Evolutionary conservation across 2,113 vertebrate genomes (phyloP).

Genomic region (Scomber scombrus): DNA sequence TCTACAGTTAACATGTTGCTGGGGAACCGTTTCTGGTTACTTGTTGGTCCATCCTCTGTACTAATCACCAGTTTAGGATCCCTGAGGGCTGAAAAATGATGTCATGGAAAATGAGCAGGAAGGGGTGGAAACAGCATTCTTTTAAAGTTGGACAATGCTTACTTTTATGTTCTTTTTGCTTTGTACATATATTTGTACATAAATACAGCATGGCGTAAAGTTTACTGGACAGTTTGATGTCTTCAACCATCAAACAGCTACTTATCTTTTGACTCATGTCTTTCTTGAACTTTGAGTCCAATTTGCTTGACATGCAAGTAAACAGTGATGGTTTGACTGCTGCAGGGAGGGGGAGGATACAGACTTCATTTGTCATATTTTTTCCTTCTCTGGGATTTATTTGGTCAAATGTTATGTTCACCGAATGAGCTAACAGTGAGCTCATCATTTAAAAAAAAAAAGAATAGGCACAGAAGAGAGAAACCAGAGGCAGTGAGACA

Average conservation of each 20-base stretch:
- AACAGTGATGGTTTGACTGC: neutral
- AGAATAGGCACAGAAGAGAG: conserved; percentile 34
- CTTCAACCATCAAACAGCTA: neutral
- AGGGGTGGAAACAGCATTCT: conserved; percentile 29
- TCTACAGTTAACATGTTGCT: neutral
- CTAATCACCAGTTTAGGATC: neutral
- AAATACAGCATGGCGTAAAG: neutral
- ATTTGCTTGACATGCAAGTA: neutral
- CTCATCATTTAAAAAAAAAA: conserved; percentile 43
- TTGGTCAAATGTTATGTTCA: neutral
- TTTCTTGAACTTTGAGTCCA: conserved; percentile 39
- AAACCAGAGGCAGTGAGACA: conserved; percentile 38
- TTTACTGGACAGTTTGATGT: neutral
- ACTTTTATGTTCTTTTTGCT: neutral
- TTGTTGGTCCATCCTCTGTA: conserved; percentile 11
- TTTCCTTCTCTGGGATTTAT: conserved; percentile 17
- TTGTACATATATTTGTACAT: neutral
- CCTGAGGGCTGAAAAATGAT: conserved; percentile 32
- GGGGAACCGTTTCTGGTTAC: neutral
- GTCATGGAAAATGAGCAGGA: conserved; percentile 46
- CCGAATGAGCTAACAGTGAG: conserved; percentile 30
- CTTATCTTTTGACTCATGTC: conserved; percentile 14
- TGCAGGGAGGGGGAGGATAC: neutral
- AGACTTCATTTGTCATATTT: neutral
- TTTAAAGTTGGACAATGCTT: conserved; percentile 6